These are phyloP conservation scores for Cotesia glomerata DNA, from an alignment of 1,140 invertebrate species.

Conservation along the genomic window DNA sequence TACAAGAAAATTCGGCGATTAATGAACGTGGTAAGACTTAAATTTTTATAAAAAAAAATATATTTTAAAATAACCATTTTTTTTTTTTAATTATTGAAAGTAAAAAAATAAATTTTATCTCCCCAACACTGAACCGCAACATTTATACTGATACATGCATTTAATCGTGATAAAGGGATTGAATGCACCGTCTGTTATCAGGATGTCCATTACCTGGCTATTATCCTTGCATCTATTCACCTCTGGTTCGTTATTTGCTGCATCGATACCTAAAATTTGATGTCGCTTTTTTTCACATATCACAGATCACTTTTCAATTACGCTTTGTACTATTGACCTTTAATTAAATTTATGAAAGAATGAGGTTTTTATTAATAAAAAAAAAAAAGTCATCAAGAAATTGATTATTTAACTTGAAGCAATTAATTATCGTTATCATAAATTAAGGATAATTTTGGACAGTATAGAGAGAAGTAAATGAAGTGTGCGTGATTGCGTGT, in stretches of 20 bases:
- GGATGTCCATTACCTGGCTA: constrained; percentile 49
- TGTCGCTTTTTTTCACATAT: constrained; percentile 17
- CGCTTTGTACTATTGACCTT: neutral
- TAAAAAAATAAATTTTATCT: too few species aligned
- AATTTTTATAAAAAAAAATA: neutral
- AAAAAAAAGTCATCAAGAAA: too few species aligned
- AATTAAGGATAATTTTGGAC: too few species aligned
- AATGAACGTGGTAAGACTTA: constrained; percentile 45
- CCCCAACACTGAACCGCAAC: neutral
- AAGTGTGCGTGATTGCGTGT: neutral
- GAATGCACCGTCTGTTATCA: constrained; percentile 49
- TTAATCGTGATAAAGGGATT: neutral
- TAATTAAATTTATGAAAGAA: neutral
- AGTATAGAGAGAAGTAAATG: neutral
- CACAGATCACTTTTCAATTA: constrained; percentile 11
- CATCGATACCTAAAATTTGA: constrained; percentile 16
- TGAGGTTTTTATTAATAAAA: too few species aligned
- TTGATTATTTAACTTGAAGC: too few species aligned
- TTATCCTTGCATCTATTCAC: constrained; percentile 41
- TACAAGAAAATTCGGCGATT: constrained; percentile 47
- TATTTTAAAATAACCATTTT: too few species aligned
- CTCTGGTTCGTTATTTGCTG: constrained; percentile 12
- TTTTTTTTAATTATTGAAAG: too few species aligned
- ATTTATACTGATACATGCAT: neutral
- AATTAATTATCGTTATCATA: too few species aligned